Evolutionary conservation across 1,140 invertebrate species (phyloP).

Genomic region (Tetramorium alpestre): DNA sequence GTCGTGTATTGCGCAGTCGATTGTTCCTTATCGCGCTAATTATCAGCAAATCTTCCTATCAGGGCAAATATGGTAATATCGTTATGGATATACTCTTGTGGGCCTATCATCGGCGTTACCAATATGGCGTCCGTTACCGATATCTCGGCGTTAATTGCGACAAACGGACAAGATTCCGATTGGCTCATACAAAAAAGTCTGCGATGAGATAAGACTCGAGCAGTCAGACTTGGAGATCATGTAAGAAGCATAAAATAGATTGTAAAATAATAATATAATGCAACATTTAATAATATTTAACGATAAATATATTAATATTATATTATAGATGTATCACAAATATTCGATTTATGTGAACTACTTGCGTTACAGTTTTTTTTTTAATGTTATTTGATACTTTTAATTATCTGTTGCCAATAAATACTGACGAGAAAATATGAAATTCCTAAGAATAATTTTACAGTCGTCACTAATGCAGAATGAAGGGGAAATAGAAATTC

Average conservation of each 20-base stretch:
- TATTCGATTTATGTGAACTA: background rate
- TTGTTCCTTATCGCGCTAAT: constrained; percentile 79
- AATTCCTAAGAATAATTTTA: constrained; percentile 12
- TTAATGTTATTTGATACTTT: background rate
- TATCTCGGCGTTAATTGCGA: constrained; percentile 66
- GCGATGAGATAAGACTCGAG: constrained; percentile 20
- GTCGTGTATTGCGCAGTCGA: constrained; percentile 73
- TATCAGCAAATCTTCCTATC: constrained; percentile 83
- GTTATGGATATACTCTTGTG: constrained; percentile 66
- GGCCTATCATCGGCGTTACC: constrained; percentile 72
- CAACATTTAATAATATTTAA: background rate
- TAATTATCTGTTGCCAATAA: constrained; percentile 3
- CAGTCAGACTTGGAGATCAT: background rate
- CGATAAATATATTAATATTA: background rate
- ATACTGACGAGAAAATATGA: background rate
- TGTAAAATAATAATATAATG: background rate
- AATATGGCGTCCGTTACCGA: constrained; percentile 76
- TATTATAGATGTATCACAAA: background rate
- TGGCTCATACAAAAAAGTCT: background rate
- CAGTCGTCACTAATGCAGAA: background rate
- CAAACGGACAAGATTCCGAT: constrained; percentile 22
- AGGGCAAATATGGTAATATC: constrained; percentile 81
- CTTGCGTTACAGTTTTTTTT: background rate
- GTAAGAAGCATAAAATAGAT: background rate
- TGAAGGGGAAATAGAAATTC: constrained; percentile 25